Evolutionary conservation across 2,888 invertebrate genomes (phyloP).

Genomic region (Thera britannica): DNA sequence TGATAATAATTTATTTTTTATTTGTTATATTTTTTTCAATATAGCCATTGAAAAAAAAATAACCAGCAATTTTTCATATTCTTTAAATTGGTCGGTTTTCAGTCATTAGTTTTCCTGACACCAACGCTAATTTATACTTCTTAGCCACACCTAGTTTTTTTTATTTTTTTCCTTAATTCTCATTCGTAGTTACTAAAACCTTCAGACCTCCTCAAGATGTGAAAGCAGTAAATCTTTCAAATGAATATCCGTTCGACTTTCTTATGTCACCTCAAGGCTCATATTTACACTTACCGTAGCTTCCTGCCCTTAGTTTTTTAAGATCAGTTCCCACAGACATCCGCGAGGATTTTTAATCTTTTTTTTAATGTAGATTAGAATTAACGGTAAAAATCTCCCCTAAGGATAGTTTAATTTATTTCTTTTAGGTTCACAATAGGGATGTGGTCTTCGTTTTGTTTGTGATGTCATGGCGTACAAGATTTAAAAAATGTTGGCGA

Average conservation of each 20-base stretch:
- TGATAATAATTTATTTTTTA: too few species aligned
- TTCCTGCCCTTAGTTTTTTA: constrained; percentile 78
- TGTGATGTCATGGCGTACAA: constrained; percentile 53
- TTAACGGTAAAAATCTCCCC: constrained; percentile 83
- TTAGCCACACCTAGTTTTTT: too few species aligned
- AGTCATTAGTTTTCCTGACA: too few species aligned
- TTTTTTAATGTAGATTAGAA: constrained; percentile 74
- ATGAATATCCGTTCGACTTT: constrained; percentile 73
- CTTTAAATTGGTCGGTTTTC: too few species aligned
- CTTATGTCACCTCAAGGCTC: constrained; percentile 65
- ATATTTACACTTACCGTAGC: constrained; percentile 77
- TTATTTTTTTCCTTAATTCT: neutral
- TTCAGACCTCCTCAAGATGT: constrained; percentile 23
- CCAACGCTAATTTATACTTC: too few species aligned
- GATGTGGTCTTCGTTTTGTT: constrained; percentile 65
- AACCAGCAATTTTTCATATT: too few species aligned
- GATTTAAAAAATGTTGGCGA: constrained; percentile 52
- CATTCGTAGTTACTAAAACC: constrained; percentile 3
- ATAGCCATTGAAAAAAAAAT: too few species aligned
- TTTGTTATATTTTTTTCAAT: too few species aligned
- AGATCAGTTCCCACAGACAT: constrained; percentile 77
- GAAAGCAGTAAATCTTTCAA: constrained; percentile 65
- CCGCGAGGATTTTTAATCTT: constrained; percentile 62
- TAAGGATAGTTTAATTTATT: constrained; percentile 82
- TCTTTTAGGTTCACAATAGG: constrained; percentile 70